phyloP scores from a whole-genome alignment of 37 sponge, comb jelly and placozoan genomes.

The Diacarnus erythraeanus region DNA sequence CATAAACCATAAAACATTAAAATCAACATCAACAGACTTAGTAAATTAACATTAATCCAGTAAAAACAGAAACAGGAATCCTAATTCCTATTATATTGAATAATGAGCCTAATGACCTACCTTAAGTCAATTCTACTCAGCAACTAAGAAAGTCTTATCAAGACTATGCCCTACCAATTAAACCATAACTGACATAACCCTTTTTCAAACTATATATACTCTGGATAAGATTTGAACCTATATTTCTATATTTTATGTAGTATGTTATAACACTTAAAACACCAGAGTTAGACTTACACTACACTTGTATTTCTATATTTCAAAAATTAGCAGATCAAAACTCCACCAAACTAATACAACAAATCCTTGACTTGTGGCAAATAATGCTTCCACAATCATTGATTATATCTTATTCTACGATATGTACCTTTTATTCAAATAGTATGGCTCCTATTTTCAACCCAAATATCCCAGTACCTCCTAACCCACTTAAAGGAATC shows the following conservation, averaged over 20 bases:
- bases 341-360: conserved; percentile 64
- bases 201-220: too few relatives aligned
- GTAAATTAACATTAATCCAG: conserved; percentile 31
- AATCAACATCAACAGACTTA: conserved; percentile 51
- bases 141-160: conserved; percentile 19
- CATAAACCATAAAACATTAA: conserved; percentile 62
- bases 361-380: conserved; percentile 70
- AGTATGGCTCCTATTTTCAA: conserved; percentile 25
- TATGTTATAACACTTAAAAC: too few relatives aligned
- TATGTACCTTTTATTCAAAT: conserved; percentile 62
- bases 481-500: conserved; percentile 1
- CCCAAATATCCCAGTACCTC: background rate
- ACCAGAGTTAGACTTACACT: too few relatives aligned
- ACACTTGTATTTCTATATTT: too few relatives aligned
- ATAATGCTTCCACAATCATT: conserved; percentile 79
- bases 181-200: too few relatives aligned
- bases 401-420: conserved; percentile 71
- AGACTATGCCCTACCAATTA: too few relatives aligned
- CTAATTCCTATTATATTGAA: conserved; percentile 68
- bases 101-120: conserved; percentile 68
- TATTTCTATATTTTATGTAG: too few relatives aligned
- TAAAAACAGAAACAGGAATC: conserved; percentile 52
- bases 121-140: conserved; percentile 48
- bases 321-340: conserved; percentile 51
- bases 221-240: too few relatives aligned